A percentile compares a stretch with the other conserved stretches of the same genome.
Conservation (phyloP, 2,797 vertebrate genomes). For the Allobates femoralis region DNA sequence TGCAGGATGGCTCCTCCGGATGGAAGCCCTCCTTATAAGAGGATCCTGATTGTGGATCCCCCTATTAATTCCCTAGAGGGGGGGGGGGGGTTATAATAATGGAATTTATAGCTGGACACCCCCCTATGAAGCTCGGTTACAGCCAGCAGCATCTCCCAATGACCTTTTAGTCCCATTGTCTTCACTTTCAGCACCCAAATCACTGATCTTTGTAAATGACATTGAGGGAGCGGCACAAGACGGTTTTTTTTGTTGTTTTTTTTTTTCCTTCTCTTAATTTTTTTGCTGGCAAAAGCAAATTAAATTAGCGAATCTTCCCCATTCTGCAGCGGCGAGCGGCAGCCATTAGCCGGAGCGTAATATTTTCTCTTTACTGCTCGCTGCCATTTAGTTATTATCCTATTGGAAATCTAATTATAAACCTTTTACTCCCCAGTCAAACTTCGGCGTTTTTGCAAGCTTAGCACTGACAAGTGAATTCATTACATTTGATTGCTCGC, state of each 20-base stretch:
- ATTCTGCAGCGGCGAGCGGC: slow-evolving; percentile 73
- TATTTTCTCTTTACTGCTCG: slow-evolving; percentile 84
- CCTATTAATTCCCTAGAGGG: too few species aligned
- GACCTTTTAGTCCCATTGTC: slow-evolving; percentile 70
- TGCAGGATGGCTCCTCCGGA: too few species aligned
- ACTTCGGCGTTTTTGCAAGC: slow-evolving; percentile 91
- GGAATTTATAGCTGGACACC: too few species aligned
- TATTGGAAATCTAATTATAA: slow-evolving; percentile 93
- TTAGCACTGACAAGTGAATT: slow-evolving; percentile 94
- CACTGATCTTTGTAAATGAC: slow-evolving; percentile 80
- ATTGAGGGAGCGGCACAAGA: slow-evolving; percentile 67
- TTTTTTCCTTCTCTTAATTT: slow-evolving; percentile 66
- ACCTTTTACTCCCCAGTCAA: slow-evolving; percentile 89
- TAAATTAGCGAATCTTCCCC: slow-evolving; percentile 78
- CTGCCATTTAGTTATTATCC: slow-evolving; percentile 89
- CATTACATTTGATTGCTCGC: slow-evolving; percentile 92
- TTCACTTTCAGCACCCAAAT: slow-evolving; percentile 73
- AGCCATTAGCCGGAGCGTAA: slow-evolving; percentile 83
- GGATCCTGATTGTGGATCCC: too few species aligned
- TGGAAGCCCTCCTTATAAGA: too few species aligned
- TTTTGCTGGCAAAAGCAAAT: slow-evolving; percentile 81
- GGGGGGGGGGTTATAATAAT: too few species aligned
- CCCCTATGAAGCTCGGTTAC: neutral
- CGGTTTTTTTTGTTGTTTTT: neutral
- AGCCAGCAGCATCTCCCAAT: neutral